These are phyloP conservation scores for Corythornis madagascariensis DNA, from an alignment of 2,113 vertebrate species.

Conservation along the genomic window DNA sequence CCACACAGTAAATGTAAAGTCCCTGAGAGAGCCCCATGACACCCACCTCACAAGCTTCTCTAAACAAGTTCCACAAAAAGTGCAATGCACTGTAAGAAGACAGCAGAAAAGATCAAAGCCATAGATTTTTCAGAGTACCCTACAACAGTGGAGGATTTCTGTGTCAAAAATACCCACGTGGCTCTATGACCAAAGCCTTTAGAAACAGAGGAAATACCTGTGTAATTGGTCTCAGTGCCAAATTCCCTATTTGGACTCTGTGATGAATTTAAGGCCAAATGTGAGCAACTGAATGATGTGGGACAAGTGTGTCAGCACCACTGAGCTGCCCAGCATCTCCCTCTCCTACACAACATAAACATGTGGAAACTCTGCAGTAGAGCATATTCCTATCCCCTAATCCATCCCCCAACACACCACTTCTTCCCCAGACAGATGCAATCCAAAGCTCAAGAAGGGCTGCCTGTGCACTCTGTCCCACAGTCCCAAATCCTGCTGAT, in stretches of 20 bases:
- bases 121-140: neutral
- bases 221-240: neutral
- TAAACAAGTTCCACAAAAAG: neutral
- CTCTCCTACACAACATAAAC: neutral
- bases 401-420: too few relatives aligned
- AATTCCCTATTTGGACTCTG: neutral
- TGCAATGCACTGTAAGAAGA: neutral
- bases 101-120: neutral
- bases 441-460: neutral
- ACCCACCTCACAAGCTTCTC: neutral
- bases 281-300: neutral
- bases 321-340: neutral
- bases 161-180: neutral
- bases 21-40: neutral
- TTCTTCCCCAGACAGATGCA: neutral
- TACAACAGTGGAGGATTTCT: neutral
- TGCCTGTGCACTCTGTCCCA: neutral
- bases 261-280: neutral
- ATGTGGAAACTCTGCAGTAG: neutral
- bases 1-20: neutral
- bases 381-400: neutral
- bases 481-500: neutral
- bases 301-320: neutral
- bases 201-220: neutral
- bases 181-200: neutral